Evolutionary conservation across 2,797 vertebrate genomes (phyloP), one percentile per base, ranked within the genome.

Genomic region (Borostomias antarcticus): DNA sequence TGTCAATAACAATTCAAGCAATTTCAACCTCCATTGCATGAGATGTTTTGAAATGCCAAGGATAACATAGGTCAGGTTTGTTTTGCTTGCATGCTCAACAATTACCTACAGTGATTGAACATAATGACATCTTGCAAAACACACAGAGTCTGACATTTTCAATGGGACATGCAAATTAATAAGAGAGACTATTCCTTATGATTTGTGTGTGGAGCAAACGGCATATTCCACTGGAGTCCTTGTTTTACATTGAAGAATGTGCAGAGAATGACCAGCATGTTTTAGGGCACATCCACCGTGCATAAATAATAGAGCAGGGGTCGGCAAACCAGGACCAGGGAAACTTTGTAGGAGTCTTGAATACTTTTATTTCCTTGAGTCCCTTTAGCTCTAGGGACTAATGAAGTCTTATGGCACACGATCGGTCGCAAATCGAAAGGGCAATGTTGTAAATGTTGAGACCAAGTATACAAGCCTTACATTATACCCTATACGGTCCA

Each of bases 81-180:
- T 76, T 62, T 68, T 78, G 28, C 58, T 62, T 77, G 33, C 62
- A 57, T 57, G 26, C 68, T 68, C 50, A 37, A 73, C 68, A 74
- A 74, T 81, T 82, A 82, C 62, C 68, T 54, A 29, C 52, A 76
- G 54, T 77, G 74, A 82, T 53, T 76, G 64, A 72, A 78, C 75
- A 85, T 78, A 78, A 81, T 76, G 63, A 65, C 23, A 61, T 69
- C 69, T 72, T 68, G 59, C 64, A 58, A 63, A 58, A 63, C 61
- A 72, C 57, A 78, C 63, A 48, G 21, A 6, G 66, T 58, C 48
- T 83, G 75, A 71, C 81, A 82, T 88, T 87, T 82, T 59, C 68
- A 48, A 60, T 62, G 17, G 54, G 51, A 33, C n/a, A 73, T 66
- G 72, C 52, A 81, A 73, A 84, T 79, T 26, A 68, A 72, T 40